Conservation (phyloP, 2,797 vertebrate species). For the Sebastes ruberrimus region DNA sequence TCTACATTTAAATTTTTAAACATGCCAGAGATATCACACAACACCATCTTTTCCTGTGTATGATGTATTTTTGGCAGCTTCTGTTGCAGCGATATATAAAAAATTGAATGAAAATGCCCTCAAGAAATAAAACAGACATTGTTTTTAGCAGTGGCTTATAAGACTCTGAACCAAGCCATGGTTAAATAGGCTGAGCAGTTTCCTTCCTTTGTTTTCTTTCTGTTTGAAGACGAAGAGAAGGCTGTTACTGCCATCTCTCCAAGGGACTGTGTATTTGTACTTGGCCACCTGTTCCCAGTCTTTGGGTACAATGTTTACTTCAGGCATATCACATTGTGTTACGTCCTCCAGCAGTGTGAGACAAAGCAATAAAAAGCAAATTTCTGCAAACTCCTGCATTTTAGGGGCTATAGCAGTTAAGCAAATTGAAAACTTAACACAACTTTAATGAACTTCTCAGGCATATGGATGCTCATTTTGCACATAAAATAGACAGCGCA, state of each 20-base stretch:
- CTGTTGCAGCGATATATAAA: slow-evolving; percentile 7
- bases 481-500: neutral
- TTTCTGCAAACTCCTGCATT: slow-evolving; percentile 16
- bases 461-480: neutral
- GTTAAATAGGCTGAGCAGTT: slow-evolving; percentile 27
- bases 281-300: slow-evolving; percentile 57
- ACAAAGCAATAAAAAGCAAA: slow-evolving; percentile 29
- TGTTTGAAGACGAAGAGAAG: slow-evolving; percentile 47
- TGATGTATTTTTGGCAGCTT: slow-evolving; percentile 39
- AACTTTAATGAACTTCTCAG: slow-evolving; percentile 32
- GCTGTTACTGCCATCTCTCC: slow-evolving; percentile 39
- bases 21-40: neutral
- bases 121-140: slow-evolving; percentile 35
- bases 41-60: neutral
- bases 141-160: slow-evolving; percentile 13
- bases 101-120: slow-evolving; percentile 38
- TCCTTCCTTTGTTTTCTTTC: slow-evolving; percentile 28
- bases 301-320: slow-evolving; percentile 47
- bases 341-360: slow-evolving; percentile 7
- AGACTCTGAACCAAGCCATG: slow-evolving; percentile 7
- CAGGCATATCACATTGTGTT: slow-evolving; percentile 20
- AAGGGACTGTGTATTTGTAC: slow-evolving; percentile 33
- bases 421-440: slow-evolving; percentile 20
- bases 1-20: neutral
- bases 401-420: slow-evolving; percentile 11